These are phyloP conservation scores for Andrena haemorrhoa DNA, from an alignment of 2,888 invertebrate genomes.

Conservation along the genomic window DNA sequence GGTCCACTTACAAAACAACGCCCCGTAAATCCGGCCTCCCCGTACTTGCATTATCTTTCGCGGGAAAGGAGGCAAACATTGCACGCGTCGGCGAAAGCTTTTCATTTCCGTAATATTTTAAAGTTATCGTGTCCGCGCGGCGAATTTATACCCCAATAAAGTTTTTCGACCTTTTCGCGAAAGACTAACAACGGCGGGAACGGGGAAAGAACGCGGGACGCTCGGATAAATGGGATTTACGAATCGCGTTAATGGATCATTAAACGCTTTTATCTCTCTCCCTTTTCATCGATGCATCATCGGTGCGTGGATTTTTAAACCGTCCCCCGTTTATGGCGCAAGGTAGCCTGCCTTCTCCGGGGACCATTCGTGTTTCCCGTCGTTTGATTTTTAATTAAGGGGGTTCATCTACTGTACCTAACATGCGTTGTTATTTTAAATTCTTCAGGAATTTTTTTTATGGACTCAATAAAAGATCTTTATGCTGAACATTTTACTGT, in stretches of 20 bases:
- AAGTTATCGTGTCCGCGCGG: slow-evolving; percentile 82
- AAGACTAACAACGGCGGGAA: slow-evolving; percentile 42
- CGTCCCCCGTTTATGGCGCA: neutral
- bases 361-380: too few species aligned
- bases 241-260: slow-evolving; percentile 66
- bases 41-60: slow-evolving; percentile 82
- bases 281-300: neutral
- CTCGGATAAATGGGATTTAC: slow-evolving; percentile 56
- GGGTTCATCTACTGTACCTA: too few species aligned
- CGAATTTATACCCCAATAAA: slow-evolving; percentile 83
- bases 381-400: too few species aligned
- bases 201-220: slow-evolving; percentile 15
- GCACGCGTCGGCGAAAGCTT: slow-evolving; percentile 80
- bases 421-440: too few species aligned
- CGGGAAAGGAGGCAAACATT: slow-evolving; percentile 82
- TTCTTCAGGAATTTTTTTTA: too few species aligned
- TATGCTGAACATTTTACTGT: too few species aligned
- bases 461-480: too few species aligned
- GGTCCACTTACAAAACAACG: slow-evolving; percentile 78
- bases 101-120: slow-evolving; percentile 84
- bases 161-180: slow-evolving; percentile 72
- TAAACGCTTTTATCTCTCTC: slow-evolving; percentile 23
- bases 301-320: neutral
- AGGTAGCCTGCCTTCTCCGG: too few species aligned
- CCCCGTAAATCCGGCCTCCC: slow-evolving; percentile 79